Evolutionary conservation across 2,113 vertebrate genomes (phyloP), one percentile per base, ranked within the genome.

Genomic region (Chlorodrepanis virens): DNA sequence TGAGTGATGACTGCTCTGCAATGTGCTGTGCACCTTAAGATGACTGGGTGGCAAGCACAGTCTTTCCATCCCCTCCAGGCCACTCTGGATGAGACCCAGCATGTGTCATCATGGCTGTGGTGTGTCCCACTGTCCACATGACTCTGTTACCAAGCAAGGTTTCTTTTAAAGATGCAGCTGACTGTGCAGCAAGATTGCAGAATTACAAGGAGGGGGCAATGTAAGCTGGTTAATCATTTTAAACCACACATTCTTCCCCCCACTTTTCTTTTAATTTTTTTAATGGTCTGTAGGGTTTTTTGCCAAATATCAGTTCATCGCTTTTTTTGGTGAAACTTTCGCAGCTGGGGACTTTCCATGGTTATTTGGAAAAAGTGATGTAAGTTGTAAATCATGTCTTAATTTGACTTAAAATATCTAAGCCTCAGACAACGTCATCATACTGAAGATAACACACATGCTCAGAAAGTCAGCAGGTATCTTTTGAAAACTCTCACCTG

Each of bases 351-450:
- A 94, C 67, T 94, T 97, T 86, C 94, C 91, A 67, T 37, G 54
- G 71, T 59, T 89, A 63, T 89, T 94, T 94, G 94, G 96, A 94
- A 95, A 96, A 94, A 95, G 47, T 97, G 95, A 96, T 77, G 94
- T 70, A 83, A 90, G 77, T 40, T 82, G 42, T 89, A 96, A 91
- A 93, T 94, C 4, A 4, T 16, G 20, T 70, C 81, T 89, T 87
- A 91, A 69, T 87, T 84, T 59, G 44, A 87, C 86, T 95, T 83
- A 70, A 83, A 94, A 59, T 89, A 83, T 54, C 74, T 49, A 59
- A 92, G 74, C 45, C 45, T 94, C 59, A 50, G 89, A 91, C 86
- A 95, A 57, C 24, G 67, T 70, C 79, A 52, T 82, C 54, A 52
- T 50, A 12, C 24, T 47, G 67, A 84, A 87, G 69, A 65, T 72